These are phyloP conservation scores for Azemiops feae DNA, from an alignment of 2,113 vertebrate species.

Conservation along the genomic window DNA sequence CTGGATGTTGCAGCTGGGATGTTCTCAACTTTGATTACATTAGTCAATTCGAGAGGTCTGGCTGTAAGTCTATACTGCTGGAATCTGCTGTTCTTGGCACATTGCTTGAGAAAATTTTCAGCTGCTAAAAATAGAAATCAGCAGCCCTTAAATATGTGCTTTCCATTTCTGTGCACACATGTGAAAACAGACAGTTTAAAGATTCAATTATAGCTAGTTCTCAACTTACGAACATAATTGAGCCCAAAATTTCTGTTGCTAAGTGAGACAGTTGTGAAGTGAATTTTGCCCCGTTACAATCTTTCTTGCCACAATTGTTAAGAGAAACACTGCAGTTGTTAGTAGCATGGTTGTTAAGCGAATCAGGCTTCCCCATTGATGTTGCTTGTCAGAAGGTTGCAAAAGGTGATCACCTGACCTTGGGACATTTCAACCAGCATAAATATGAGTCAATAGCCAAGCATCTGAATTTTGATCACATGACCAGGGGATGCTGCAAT, in stretches of 20 bases:
- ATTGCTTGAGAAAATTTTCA: conserved; percentile 67
- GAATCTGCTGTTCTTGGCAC: conserved; percentile 56
- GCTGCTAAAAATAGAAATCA: conserved; percentile 68
- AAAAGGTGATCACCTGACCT: no score
- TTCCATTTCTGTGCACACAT: neutral
- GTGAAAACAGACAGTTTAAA: neutral
- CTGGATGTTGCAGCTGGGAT: conserved; percentile 46
- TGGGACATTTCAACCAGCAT: neutral
- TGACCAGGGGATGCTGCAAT: no score
- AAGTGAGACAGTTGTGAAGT: neutral
- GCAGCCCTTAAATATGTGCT: neutral
- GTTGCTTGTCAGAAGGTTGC: neutral
- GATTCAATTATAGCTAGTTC: neutral
- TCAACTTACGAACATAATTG: neutral
- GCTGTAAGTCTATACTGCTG: conserved; percentile 62
- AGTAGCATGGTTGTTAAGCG: neutral
- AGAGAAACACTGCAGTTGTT: neutral
- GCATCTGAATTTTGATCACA: no score
- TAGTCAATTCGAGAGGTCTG: conserved; percentile 74
- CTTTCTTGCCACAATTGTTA: neutral
- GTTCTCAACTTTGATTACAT: conserved; percentile 74
- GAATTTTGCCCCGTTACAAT: neutral
- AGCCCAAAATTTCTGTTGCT: neutral
- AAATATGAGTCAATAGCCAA: no score
- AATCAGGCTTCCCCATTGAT: neutral